Conservation (phyloP, 2,797 vertebrate genomes). For the Salarias fasciatus region DNA sequence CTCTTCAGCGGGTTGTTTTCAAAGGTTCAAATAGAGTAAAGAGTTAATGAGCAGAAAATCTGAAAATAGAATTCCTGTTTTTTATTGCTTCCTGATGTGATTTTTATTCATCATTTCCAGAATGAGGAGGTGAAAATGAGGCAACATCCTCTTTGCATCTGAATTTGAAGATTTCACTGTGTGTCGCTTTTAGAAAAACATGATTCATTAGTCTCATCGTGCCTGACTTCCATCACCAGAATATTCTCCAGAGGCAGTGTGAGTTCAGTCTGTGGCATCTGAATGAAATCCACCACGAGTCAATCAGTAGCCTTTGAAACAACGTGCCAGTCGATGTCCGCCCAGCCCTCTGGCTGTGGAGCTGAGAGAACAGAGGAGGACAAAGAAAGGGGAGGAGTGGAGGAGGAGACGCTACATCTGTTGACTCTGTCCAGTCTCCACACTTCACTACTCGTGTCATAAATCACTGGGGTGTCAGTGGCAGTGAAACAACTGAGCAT, state of each 20-base stretch:
- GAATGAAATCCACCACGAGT: background rate
- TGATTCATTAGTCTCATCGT: background rate
- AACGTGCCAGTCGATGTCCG: background rate
- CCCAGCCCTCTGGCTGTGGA: background rate
- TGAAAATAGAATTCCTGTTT: too few relatives aligned
- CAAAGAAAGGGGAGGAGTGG: slow-evolving; percentile 10
- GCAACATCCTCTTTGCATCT: too few relatives aligned
- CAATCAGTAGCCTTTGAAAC: background rate
- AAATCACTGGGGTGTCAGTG: background rate
- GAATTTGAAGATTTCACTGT: background rate
- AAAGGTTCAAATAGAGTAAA: too few relatives aligned
- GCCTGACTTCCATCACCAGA: background rate
- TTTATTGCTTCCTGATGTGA: background rate
- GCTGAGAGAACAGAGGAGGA: slow-evolving; percentile 12
- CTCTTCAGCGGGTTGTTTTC: too few relatives aligned
- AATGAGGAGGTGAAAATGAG: too few relatives aligned
- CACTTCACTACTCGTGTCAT: background rate
- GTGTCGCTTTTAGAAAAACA: background rate
- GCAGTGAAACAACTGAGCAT: background rate
- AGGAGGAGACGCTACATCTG: slow-evolving; percentile 6
- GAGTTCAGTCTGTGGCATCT: slow-evolving; percentile 3
- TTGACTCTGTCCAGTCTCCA: slow-evolving; percentile 15
- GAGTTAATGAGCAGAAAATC: too few relatives aligned
- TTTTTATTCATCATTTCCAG: background rate
- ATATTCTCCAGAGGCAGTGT: background rate